Evolutionary conservation across 2,113 vertebrate genomes (phyloP), one percentile per base, ranked within the genome.

Genomic region (Stegostoma tigrinum): DNA sequence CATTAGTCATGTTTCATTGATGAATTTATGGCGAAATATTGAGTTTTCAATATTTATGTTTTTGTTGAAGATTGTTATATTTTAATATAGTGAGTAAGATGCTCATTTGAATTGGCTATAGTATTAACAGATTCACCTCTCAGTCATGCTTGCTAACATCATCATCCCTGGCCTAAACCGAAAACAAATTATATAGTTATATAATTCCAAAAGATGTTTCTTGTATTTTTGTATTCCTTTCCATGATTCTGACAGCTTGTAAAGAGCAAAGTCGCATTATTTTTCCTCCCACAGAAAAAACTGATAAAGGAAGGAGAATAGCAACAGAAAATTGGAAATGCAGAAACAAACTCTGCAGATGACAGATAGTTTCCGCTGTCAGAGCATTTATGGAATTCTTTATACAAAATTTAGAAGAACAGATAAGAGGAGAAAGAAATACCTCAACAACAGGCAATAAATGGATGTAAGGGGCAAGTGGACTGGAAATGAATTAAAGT

Each of bases 401-500:
- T 38, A 66, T 66, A 91, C 30, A 4, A 91, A 91, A 23, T 66
- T 61, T n/a, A 64, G 61, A 87, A 34, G 86, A 38, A 91, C 89
- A 64, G 55, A 66, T 91, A 66, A 91, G 89, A 30, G 38, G 55
- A 30, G 86, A 10, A 64, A 64, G n/a, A 61, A 61, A n/a, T 91
- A 55, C 34, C 48, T 21, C 14, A n/a, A 91, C 86, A 89, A 89
- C 23, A 66, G 55, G 61, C 66, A 91, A 91, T n/a, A 91, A 91
- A 91, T 64, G 34, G 55, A 91, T 38, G 30, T 61, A 34, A 61
- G 34, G 66, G 34, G 89, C 89, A 91, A 38, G 10, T 6, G 61
- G 55, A 64, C 55, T 66, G 55, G 15, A 90, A 90, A 90, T 90
- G n/a, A 90, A 90, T 90, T 90, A 90, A 34, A 90, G 85, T 90